These are phyloP conservation scores for Colinus virginianus DNA, from an alignment of 2,113 vertebrate genomes.

Conservation along the genomic window DNA sequence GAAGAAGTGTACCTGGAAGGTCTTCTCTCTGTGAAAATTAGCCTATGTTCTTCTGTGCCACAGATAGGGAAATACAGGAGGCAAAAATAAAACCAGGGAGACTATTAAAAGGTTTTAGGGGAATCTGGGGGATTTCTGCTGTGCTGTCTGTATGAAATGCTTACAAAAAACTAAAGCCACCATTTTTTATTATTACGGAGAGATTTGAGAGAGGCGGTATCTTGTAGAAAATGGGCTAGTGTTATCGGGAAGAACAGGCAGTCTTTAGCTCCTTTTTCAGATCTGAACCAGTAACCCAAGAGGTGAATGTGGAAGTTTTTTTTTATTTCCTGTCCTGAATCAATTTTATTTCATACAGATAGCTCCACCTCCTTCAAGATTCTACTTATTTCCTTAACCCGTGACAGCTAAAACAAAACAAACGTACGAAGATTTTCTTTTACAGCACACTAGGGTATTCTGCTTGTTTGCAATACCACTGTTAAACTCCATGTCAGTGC, in stretches of 20 bases:
- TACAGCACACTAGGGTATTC: background rate
- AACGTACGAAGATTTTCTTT: background rate
- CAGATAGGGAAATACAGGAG: background rate
- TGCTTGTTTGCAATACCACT: background rate
- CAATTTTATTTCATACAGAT: background rate
- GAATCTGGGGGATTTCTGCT: background rate
- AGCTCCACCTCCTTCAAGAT: background rate
- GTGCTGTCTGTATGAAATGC: background rate
- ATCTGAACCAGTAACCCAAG: background rate
- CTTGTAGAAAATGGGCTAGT: background rate
- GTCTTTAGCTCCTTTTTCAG: background rate
- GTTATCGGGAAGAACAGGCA: accelerated
- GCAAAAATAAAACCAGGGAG: background rate
- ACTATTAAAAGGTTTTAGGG: background rate
- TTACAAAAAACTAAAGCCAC: background rate
- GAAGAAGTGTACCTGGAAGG: background rate
- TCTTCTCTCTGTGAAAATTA: background rate
- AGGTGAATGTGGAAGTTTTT: background rate
- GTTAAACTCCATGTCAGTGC: background rate
- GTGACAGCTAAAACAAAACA: background rate
- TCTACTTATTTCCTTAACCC: background rate
- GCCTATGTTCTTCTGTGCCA: background rate
- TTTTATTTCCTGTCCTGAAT: background rate
- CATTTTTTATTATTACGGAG: background rate
- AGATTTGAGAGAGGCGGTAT: background rate